Evolutionary conservation across 2,113 vertebrate genomes (phyloP).

Genomic region (Amphiprion percula): DNA sequence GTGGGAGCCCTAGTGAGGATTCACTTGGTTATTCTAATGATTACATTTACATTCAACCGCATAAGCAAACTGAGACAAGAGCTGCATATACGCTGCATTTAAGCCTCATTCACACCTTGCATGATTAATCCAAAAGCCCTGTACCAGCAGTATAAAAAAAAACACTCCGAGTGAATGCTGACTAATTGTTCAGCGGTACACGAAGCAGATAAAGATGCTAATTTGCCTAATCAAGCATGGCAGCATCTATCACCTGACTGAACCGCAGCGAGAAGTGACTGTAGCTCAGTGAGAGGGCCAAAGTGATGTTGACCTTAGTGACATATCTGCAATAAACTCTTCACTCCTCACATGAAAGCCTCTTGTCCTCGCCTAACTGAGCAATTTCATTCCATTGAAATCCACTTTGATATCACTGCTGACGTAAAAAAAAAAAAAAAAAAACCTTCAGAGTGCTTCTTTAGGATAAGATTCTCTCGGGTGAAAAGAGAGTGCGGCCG

Average conservation of each 20-base stretch:
- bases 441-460: slow-evolving; percentile 43
- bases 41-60: slow-evolving; percentile 55
- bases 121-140: slow-evolving; percentile 19
- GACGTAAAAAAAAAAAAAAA: slow-evolving; percentile 12
- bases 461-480: slow-evolving; percentile 34
- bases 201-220: neutral
- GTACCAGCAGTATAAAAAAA: neutral
- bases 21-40: slow-evolving; percentile 74
- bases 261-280: slow-evolving; percentile 17
- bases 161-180: slow-evolving; percentile 22
- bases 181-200: slow-evolving; percentile 45
- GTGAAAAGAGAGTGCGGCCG: slow-evolving; percentile 20
- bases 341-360: slow-evolving; percentile 49
- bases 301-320: slow-evolving; percentile 56
- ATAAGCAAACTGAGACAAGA: slow-evolving; percentile 54
- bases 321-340: slow-evolving; percentile 59
- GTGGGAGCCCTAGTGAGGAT: slow-evolving; percentile 69
- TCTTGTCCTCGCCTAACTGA: slow-evolving; percentile 56
- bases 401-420: slow-evolving; percentile 51
- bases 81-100: slow-evolving; percentile 18
- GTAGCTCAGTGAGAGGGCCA: slow-evolving; percentile 21
- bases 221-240: slow-evolving; percentile 53
- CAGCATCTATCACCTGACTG: slow-evolving; percentile 36
- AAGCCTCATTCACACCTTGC: slow-evolving; percentile 48
- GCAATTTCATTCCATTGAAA: slow-evolving; percentile 59